Evolutionary conservation across 2,888 invertebrate species (phyloP).

Genomic region (Vesta saturnalis): DNA sequence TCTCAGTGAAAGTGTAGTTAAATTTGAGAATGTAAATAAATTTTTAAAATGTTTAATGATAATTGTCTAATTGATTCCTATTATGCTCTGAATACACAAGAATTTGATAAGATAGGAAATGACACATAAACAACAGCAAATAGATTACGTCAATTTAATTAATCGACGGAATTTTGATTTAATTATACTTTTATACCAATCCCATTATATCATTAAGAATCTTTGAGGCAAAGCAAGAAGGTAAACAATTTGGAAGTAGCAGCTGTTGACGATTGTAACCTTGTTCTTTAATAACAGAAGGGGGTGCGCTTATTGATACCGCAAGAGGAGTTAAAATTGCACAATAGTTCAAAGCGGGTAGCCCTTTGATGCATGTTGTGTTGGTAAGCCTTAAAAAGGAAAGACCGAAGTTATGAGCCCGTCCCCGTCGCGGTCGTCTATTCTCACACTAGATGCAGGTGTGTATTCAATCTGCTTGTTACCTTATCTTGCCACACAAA

Average conservation of each 20-base stretch:
- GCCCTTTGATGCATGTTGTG: constrained; percentile 43
- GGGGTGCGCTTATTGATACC: constrained; percentile 49
- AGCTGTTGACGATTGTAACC: constrained; percentile 40
- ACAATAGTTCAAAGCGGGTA: constrained; percentile 44
- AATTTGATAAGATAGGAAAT: background rate
- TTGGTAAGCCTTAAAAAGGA: constrained; percentile 29
- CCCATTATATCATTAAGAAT: constrained; percentile 14
- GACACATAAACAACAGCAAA: background rate
- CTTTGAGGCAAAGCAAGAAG: constrained; percentile 10
- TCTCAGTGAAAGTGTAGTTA: too few relatives aligned
- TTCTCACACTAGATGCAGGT: constrained; percentile 58
- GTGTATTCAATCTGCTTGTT: constrained; percentile 56
- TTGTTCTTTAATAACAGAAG: constrained; percentile 32
- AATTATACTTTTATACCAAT: background rate
- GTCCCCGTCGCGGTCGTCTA: constrained; percentile 25
- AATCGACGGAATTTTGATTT: constrained; percentile 1
- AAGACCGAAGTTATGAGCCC: constrained; percentile 35
- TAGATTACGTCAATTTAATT: background rate
- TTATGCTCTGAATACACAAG: too few relatives aligned
- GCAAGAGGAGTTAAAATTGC: constrained; percentile 48
- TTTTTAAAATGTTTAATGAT: too few relatives aligned
- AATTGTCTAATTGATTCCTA: constrained; percentile 1
- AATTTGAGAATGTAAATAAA: too few relatives aligned
- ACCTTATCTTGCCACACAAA: constrained; percentile 57
- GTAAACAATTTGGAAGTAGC: constrained; percentile 32